Evolutionary conservation across 2,113 vertebrate species (phyloP).

Genomic region (Pycnonotus jocosus): DNA sequence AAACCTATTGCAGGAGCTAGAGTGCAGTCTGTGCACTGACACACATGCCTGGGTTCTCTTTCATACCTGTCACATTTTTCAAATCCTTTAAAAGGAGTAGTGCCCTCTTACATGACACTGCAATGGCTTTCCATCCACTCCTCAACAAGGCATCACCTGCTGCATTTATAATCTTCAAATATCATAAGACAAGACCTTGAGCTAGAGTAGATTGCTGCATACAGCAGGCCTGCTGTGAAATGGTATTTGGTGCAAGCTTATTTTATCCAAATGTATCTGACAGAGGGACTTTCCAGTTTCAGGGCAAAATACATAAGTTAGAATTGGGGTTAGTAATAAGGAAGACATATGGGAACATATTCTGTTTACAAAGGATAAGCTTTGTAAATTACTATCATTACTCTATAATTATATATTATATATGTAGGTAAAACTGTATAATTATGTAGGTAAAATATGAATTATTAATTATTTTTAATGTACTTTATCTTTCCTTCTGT

Average conservation of each 20-base stretch:
- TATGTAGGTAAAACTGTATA: no score
- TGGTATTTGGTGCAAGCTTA: rapidly evolving
- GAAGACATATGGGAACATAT: not conserved
- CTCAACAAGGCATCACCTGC: not conserved
- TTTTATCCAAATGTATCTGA: not conserved
- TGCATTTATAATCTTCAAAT: not conserved
- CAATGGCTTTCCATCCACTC: not conserved
- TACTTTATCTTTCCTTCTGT: not conserved
- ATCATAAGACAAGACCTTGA: not conserved
- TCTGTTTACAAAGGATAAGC: not conserved
- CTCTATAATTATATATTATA: not conserved
- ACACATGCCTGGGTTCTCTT: not conserved
- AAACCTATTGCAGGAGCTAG: not conserved
- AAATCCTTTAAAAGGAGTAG: not conserved
- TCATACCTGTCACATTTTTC: not conserved
- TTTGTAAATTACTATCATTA: not conserved
- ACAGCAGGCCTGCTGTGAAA: not conserved
- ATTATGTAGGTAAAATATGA: not conserved
- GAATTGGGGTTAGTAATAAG: not conserved
- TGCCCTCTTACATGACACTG: not conserved
- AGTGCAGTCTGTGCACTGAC: not conserved
- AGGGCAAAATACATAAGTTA: not conserved
- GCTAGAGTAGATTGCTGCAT: not conserved
- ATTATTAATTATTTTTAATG: not conserved
- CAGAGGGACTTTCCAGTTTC: not conserved